Percentiles rank a stretch among this genome's conserved stretches.
phyloP scores from a whole-genome alignment of 2,888 invertebrate species.

The Pseudococcus jackbeardsleyi region DNA sequence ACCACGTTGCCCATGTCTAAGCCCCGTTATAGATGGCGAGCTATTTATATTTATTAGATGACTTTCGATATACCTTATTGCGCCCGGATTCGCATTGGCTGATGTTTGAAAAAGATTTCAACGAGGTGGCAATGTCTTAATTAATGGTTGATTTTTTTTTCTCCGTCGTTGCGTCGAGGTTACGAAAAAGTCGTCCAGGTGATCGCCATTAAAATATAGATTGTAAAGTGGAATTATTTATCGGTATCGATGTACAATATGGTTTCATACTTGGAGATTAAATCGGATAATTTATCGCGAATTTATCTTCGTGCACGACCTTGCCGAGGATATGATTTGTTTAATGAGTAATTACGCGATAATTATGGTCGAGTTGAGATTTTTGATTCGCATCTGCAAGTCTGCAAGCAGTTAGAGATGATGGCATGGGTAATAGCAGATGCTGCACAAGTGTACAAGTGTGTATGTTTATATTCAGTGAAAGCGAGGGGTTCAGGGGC shows the following conservation, averaged over 20 bases:
- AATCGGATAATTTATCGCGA: neutral
- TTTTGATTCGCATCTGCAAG: neutral
- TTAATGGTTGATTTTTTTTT: neutral
- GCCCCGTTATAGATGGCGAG: neutral
- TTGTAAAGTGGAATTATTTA: neutral
- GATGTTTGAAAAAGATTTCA: neutral
- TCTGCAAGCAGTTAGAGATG: no score
- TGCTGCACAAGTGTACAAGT: no score
- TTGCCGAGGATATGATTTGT: neutral
- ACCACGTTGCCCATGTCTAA: neutral
- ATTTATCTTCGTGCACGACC: neutral
- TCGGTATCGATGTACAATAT: neutral
- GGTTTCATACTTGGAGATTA: no score
- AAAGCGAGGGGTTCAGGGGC: no score
- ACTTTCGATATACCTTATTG: neutral
- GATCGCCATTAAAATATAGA: neutral
- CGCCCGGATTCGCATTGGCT: neutral
- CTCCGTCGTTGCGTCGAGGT: neutral
- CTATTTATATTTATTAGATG: slow-evolving; percentile 1
- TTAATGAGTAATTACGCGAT: neutral
- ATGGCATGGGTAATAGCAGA: no score
- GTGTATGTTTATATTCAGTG: no score
- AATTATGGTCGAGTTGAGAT: neutral
- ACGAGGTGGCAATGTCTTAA: neutral
- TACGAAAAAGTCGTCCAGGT: neutral